These are phyloP conservation scores for Dendronephthya gigantea DNA, from an alignment of 64 coral and sea anemone genomes.

Conservation along the genomic window DNA sequence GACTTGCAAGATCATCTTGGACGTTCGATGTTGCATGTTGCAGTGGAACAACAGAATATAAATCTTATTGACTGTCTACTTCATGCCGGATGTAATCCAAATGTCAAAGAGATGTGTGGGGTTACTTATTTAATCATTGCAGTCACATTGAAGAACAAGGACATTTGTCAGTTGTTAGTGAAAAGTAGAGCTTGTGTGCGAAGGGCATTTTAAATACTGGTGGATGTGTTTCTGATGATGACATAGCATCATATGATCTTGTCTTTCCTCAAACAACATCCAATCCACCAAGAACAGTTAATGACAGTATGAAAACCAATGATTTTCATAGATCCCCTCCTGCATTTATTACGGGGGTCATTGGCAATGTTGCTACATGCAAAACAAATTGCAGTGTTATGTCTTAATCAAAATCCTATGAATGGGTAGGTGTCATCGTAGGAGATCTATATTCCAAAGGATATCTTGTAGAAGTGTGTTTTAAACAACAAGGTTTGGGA, in stretches of 20 bases:
- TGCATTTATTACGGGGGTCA: background rate
- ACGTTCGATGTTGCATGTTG: slow-evolving; percentile 5
- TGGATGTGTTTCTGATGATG: background rate
- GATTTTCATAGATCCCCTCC: background rate
- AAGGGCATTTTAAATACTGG: background rate
- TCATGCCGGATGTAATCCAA: slow-evolving; percentile 27
- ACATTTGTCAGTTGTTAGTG: slow-evolving; percentile 6
- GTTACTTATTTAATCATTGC: slow-evolving; percentile 29
- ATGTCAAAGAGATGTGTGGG: slow-evolving; percentile 26
- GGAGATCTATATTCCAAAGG: background rate
- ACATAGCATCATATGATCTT: slow-evolving; percentile 13
- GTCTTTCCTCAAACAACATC: background rate
- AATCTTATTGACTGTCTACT: slow-evolving; percentile 16
- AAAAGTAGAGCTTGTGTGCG: slow-evolving; percentile 4
- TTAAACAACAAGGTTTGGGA: background rate
- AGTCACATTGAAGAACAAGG: background rate
- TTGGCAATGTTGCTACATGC: background rate
- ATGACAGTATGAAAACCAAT: background rate
- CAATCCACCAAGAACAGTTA: background rate
- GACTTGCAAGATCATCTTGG: slow-evolving; percentile 10
- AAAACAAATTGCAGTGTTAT: background rate
- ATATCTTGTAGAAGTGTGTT: background rate
- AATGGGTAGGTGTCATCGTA: background rate
- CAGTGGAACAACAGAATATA: slow-evolving; percentile 19
- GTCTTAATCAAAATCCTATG: background rate